A percentile compares a stretch with the other conserved stretches of the same genome.
Evolutionary conservation across 64 coral and sea anemone genomes (phyloP).

Genomic region (Trachythela sp.): DNA sequence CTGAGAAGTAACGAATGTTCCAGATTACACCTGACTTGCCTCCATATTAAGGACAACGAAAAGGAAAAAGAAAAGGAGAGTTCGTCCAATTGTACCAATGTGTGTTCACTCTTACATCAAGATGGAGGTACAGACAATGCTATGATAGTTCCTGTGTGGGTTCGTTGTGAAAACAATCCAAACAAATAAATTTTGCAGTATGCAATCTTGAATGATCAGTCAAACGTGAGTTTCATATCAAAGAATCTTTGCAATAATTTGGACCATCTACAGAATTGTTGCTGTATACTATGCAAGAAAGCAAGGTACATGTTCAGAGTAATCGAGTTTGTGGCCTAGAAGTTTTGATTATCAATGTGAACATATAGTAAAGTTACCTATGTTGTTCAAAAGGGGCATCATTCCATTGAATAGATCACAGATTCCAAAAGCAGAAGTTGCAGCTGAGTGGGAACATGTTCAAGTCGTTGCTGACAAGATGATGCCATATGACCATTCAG

Average conservation of each 20-base stretch:
- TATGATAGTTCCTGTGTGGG: not conserved
- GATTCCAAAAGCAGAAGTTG: too few species aligned
- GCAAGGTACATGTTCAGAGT: conserved; percentile 46
- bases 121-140: not conserved
- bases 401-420: conserved; percentile 47
- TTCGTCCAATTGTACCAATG: not conserved
- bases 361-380: conserved; percentile 49
- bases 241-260: too few species aligned
- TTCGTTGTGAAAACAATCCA: not conserved
- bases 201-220: conserved; percentile 1
- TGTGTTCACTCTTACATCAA: not conserved
- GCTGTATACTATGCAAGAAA: conserved; percentile 49
- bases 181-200: not conserved
- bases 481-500: conserved; percentile 47
- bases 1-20: not conserved
- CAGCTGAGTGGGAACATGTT: conserved; percentile 40
- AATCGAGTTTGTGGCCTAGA: conserved; percentile 31
- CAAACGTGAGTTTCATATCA: not conserved
- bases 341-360: conserved; percentile 36
- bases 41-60: not conserved
- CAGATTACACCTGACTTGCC: not conserved
- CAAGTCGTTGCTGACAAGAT: conserved; percentile 62
- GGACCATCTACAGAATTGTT: too few species aligned
- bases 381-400: conserved; percentile 37
- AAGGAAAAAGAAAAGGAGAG: not conserved